These are phyloP conservation scores for Oryzias curvinotus DNA, from an alignment of 2,113 vertebrate species.

Conservation along the genomic window DNA sequence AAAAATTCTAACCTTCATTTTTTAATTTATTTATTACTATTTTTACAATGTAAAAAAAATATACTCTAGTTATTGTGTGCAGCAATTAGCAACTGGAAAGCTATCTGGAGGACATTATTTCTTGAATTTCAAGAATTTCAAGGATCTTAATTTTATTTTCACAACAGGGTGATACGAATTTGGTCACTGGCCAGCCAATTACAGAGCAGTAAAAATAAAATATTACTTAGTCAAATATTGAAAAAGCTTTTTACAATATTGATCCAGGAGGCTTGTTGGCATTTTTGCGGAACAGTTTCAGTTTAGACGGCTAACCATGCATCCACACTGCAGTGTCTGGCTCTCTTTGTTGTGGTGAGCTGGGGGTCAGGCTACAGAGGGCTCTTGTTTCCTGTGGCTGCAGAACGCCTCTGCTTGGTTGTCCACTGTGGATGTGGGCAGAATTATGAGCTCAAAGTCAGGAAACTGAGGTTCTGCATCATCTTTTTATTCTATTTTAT, in stretches of 20 bases:
- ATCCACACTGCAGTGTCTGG: constrained; percentile 8
- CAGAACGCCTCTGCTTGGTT: constrained; percentile 14
- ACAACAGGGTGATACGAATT: no score
- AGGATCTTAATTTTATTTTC: no score
- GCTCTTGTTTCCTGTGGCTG: constrained; percentile 40
- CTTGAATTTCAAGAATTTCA: no score
- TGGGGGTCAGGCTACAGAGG: constrained; percentile 21
- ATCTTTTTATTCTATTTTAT: neutral
- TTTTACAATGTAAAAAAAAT: no score
- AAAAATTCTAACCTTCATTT: no score
- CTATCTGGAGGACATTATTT: no score
- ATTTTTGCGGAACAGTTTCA: neutral
- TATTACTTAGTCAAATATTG: no score
- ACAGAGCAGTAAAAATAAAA: no score
- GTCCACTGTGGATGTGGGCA: constrained; percentile 64
- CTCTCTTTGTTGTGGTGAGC: constrained; percentile 70
- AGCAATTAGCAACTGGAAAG: no score
- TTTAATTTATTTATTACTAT: no score
- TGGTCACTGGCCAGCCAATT: no score
- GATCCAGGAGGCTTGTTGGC: neutral
- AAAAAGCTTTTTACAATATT: neutral
- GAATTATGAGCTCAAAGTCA: constrained; percentile 12
- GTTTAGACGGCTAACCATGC: rapidly evolving
- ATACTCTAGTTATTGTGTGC: no score
- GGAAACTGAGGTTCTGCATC: constrained; percentile 60